Evolutionary conservation across 2,888 invertebrate species (phyloP).

Genomic region (Scaptodrosophila latifasciaeformis): DNA sequence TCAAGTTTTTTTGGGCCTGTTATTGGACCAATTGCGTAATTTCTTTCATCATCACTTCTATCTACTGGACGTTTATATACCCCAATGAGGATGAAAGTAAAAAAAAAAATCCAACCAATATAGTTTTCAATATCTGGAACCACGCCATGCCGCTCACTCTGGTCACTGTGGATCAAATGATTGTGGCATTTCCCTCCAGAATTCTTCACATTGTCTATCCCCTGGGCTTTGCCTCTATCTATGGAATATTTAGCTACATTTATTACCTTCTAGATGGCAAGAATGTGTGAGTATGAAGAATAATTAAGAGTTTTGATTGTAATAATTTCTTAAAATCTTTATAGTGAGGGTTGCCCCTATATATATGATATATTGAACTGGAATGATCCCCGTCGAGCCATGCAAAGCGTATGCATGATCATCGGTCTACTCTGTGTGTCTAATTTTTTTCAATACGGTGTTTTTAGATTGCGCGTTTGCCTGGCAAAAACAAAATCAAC

Average conservation of each 20-base stretch:
- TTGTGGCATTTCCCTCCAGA: conserved; percentile 44
- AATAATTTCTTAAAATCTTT: neutral
- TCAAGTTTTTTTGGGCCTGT: conserved; percentile 32
- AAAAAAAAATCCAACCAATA: neutral
- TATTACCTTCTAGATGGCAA: conserved; percentile 23
- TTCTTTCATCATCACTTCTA: neutral
- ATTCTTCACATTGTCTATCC: conserved; percentile 42
- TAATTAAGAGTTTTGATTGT: neutral
- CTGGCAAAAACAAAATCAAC: conserved; percentile 20
- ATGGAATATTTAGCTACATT: conserved; percentile 10
- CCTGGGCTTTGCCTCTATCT: neutral
- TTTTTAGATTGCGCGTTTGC: conserved; percentile 35
- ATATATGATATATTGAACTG: conserved; percentile 33
- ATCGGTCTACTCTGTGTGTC: neutral
- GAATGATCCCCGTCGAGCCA: neutral
- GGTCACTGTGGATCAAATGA: conserved; percentile 32
- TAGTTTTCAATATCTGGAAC: conserved; percentile 24
- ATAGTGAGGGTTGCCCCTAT: conserved; percentile 19
- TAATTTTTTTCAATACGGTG: conserved; percentile 30
- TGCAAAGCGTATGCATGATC: neutral
- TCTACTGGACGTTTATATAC: conserved; percentile 33
- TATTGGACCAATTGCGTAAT: conserved; percentile 30
- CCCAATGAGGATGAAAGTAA: neutral
- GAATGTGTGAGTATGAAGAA: conserved; percentile 25
- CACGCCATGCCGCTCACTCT: conserved; percentile 25